A percentile compares a stretch with the other conserved stretches of the same genome.
Conservation (phyloP, 2,797 vertebrate species). For the Gadopsis marmoratus region DNA sequence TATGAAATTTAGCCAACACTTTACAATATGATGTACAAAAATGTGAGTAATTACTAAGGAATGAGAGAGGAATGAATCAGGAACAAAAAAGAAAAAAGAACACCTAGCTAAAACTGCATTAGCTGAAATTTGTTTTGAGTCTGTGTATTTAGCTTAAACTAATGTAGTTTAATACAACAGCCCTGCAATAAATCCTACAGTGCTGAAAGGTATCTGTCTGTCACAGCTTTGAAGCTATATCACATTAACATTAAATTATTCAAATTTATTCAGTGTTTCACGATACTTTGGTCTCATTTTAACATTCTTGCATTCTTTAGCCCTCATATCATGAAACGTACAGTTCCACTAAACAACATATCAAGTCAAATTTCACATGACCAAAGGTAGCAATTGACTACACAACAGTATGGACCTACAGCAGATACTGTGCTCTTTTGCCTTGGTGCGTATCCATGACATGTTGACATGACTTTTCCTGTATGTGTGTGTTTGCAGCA, state of each 20-base stretch:
- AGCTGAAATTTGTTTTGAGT: neutral
- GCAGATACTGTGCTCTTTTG: neutral
- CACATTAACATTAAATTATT: slow-evolving; percentile 3
- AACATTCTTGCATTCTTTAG: neutral
- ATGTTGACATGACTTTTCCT: neutral
- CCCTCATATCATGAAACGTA: neutral
- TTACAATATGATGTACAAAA: no score
- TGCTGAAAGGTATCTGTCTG: neutral
- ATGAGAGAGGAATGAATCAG: no score
- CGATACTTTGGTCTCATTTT: neutral
- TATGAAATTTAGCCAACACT: no score
- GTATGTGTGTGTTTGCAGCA: slow-evolving; percentile 21
- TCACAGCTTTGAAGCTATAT: neutral
- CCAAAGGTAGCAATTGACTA: neutral
- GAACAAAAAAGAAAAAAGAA: no score
- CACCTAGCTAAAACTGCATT: no score
- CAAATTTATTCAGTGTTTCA: neutral
- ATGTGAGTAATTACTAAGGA: no score
- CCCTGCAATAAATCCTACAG: no score
- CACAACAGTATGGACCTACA: neutral
- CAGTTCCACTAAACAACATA: neutral
- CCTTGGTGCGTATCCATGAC: neutral
- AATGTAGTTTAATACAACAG: neutral
- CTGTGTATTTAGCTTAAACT: neutral
- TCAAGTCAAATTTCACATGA: neutral